Conservation (phyloP, 2,888 invertebrate species). For the Cantharis flavilabris region DNA sequence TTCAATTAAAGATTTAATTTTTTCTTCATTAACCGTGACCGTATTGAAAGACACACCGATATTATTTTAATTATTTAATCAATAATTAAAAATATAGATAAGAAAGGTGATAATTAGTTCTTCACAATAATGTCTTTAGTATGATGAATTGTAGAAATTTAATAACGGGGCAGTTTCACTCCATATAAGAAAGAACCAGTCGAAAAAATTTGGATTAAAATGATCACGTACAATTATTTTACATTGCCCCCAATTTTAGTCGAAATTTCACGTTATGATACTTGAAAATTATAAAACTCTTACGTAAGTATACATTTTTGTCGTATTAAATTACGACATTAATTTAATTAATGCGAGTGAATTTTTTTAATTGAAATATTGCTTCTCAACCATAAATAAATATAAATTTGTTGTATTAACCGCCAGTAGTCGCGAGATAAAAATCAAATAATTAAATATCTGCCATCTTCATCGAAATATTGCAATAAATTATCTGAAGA, state of each 20-base stretch:
- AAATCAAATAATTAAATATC: conserved; percentile 34
- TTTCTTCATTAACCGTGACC: conserved; percentile 1
- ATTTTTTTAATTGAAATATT: neutral
- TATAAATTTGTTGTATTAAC: conserved; percentile 18
- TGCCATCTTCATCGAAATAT: conserved; percentile 14
- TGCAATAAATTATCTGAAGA: neutral
- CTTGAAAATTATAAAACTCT: neutral
- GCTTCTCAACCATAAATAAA: conserved; percentile 13
- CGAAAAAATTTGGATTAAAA: conserved; percentile 1
- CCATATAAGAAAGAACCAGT: conserved; percentile 34
- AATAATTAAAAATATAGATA: conserved; percentile 16
- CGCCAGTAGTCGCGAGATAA: conserved; percentile 29
- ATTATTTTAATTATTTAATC: conserved; percentile 20
- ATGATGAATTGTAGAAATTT: conserved; percentile 26
- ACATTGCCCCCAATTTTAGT: neutral
- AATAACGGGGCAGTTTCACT: conserved; percentile 37
- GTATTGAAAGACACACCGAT: neutral
- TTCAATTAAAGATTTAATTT: conserved; percentile 1
- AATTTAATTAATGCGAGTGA: neutral
- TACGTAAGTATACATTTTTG: neutral
- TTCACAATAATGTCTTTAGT: conserved; percentile 13
- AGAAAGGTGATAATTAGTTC: conserved; percentile 19
- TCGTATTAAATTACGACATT: neutral
- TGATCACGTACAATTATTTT: neutral
- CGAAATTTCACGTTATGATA: neutral